phyloP scores from a whole-genome alignment of 2,888 invertebrate species.

The Keiferia lycopersicella region DNA sequence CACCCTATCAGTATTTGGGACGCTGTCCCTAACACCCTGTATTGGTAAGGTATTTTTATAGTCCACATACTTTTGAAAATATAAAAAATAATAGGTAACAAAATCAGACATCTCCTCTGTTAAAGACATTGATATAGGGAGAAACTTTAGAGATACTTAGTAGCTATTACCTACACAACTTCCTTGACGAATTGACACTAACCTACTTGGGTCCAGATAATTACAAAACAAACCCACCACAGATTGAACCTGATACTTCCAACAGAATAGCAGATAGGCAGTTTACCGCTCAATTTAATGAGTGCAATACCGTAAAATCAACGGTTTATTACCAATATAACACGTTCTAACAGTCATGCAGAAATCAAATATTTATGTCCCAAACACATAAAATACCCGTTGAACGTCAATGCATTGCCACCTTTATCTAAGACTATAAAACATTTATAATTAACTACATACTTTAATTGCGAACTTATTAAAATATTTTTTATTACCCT shows the following conservation, averaged over 20 bases:
- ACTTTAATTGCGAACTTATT: constrained; percentile 31
- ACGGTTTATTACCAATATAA: constrained; percentile 30
- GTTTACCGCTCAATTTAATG: constrained; percentile 34
- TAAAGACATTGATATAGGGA: no score
- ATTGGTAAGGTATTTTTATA: no score
- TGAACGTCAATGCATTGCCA: constrained; percentile 17
- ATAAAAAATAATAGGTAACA: no score
- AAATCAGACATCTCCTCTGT: no score
- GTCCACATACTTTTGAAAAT: no score
- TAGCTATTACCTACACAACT: no score
- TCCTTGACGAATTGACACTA: no score
- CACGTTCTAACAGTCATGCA: constrained; percentile 29
- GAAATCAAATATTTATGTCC: constrained; percentile 29
- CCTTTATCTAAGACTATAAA: constrained; percentile 35
- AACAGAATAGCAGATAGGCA: constrained; percentile 31
- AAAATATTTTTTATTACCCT: constrained; percentile 42
- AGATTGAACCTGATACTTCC: constrained; percentile 31
- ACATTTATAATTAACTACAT: constrained; percentile 36
- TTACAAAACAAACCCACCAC: constrained; percentile 20
- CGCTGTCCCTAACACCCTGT: no score
- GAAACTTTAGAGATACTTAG: no score
- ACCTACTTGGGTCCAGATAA: constrained; percentile 25
- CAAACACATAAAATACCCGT: constrained; percentile 27
- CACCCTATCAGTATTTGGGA: no score
- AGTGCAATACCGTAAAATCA: constrained; percentile 32